Base-by-base conservation (phyloP, 2,113 vertebrate genomes). In the Eurypyga helias region DNA sequence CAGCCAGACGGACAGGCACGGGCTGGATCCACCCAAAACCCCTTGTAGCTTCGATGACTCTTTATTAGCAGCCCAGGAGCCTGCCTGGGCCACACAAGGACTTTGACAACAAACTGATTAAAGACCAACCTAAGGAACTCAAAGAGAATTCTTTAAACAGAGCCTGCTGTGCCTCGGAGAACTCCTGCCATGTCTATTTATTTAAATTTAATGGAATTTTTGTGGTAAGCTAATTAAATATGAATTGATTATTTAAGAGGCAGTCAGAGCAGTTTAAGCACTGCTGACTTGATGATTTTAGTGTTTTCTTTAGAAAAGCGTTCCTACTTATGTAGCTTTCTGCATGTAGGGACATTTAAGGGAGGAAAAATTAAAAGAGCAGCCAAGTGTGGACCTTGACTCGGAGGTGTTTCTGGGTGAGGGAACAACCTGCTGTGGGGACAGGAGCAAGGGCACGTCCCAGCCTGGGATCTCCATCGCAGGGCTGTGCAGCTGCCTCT, bases 131-230 rank as follows among this genome's bases (percentile, higher is more conserved):
- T 90, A 96, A 94, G 28, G 12, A 94, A 95, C 85, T 96, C 95
- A 97, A 94, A 92, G 90, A 92, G 95, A 97, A 96, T 95, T 91
- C 96, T 91, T 96, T 93, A 96, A 96, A 58, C 1, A 25, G 76
- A 94, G 95, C 96, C 86, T 5, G 93, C 92, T 95, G 96, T 67
- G 92, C 96, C 88, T 90, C 6, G 25, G 95, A 96, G 95, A 96
- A 60, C 95, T 97, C 95, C 92, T 97, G 97, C 95, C 95, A 95
- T 94, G 96, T 96, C 92, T 96, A 91, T 96, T 96, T 95, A 93
- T 95, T 95, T 95, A 96, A 96, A 96, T 96, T 87, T 95, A 94
- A 96, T 94, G 93, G 96, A 95, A 95, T 95, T 96, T 97, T 93
- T 94, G 93, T 91, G 95, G 96, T 94, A 65, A 87, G 96, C 85